Evolutionary conservation across 1,140 invertebrate species (phyloP).

Genomic region (Brachystomella parvula): DNA sequence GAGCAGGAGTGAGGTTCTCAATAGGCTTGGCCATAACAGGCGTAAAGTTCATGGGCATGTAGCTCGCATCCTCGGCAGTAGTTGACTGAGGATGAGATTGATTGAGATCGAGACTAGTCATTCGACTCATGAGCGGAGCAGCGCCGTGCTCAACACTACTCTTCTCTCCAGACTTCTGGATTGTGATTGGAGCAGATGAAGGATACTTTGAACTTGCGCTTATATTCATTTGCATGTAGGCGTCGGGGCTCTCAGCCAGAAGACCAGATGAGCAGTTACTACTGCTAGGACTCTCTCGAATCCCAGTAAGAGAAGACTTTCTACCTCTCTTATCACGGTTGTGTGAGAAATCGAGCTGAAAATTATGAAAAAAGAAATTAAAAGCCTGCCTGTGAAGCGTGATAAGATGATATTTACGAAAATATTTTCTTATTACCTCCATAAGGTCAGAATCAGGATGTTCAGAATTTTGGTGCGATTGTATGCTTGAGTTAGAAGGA

Average conservation of each 20-base stretch:
- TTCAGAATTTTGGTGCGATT: neutral
- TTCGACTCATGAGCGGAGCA: constrained; percentile 28
- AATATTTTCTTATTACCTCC: neutral
- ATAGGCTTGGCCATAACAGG: constrained; percentile 29
- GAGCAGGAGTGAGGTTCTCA: constrained; percentile 17
- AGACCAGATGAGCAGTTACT: constrained; percentile 6
- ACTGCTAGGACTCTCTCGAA: neutral
- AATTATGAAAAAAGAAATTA: constrained; percentile 26
- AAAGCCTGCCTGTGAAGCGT: constrained; percentile 4
- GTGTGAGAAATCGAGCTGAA: constrained; percentile 36
- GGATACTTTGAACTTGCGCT: constrained; percentile 21
- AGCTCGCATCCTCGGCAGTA: constrained; percentile 29
- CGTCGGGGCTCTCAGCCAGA: neutral
- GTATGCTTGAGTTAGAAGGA: neutral
- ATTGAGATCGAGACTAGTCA: constrained; percentile 36
- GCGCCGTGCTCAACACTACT: constrained; percentile 16
- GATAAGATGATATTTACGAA: neutral
- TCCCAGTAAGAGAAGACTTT: constrained; percentile 33
- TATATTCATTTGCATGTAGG: neutral
- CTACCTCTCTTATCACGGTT: constrained; percentile 30
- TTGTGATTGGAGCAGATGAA: constrained; percentile 34
- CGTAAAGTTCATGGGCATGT: constrained; percentile 35
- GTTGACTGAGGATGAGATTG: constrained; percentile 25
- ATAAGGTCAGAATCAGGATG: constrained; percentile 6
- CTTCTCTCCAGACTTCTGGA: constrained; percentile 23